Base-by-base conservation (phyloP, 2,888 invertebrate genomes). In the Cactoblastis cactorum region DNA sequence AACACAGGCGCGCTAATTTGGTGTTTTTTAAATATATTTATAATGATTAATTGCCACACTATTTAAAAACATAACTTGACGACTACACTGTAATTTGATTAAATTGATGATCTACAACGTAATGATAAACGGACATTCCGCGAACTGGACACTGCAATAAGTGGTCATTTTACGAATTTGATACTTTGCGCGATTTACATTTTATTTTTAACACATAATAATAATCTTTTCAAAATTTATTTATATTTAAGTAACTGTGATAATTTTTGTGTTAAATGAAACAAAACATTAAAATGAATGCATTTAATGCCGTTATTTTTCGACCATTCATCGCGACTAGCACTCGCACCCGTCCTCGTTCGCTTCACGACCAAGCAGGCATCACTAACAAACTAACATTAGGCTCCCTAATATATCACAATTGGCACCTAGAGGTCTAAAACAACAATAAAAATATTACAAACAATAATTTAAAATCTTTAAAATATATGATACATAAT, bases 401-500 rank as follows among this genome's bases (percentile, higher is more conserved):
- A 86, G 86, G 86, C 83, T 82, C 67, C 76, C 77, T 81, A 83
- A 78, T 82, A 80, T 88, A 88, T 89, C 88, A 88, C 89, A 87
- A 85, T 89, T 86, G 85, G 85, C 87, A 86, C 85, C 85, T 81
- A 83, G 54, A 49, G 75, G 83, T 79, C 78, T 82, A 78, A 80
- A 80, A 67, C 58, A 58, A 61, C 59, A 62, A 57, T 59, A 73
- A 69, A 77, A 69, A 77, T 77, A 75, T 73, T 74, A 73, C 75
- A 70, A 72, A 60, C 62, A 62, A 59, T 66, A 61, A 64, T 72
- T 66, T 70, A 49, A 49, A 49, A 28, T 24, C 17, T 28, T 49
- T n/a, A n/a, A n/a, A n/a, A n/a, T n/a, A 49, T 14, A 47, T 24
- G 35, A 47, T 47, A 47, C 22, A 35, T 49, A 71, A 73, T 71